Conservation (phyloP, 1,140 invertebrate genomes). For the Danaus plexippus region DNA sequence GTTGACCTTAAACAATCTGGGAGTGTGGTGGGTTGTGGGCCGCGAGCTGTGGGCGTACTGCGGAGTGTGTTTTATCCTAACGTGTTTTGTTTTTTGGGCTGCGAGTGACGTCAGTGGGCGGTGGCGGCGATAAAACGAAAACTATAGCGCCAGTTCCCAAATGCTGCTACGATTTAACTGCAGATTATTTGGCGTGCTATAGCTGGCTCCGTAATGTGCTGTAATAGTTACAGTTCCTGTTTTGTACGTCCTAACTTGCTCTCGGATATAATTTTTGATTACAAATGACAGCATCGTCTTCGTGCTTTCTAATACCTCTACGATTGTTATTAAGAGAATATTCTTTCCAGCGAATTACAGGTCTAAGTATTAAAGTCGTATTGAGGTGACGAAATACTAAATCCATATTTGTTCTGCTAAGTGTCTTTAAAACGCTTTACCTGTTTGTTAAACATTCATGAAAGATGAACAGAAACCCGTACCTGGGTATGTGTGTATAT, state of each 20-base stretch:
- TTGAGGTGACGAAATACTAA: slow-evolving; percentile 3
- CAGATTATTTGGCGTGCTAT: too few relatives aligned
- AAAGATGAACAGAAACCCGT: slow-evolving; percentile 3
- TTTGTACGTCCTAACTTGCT: not conserved
- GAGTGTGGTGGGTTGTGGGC: not conserved
- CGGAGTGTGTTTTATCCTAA: slow-evolving; percentile 1
- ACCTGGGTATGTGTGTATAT: too few relatives aligned
- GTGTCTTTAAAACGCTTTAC: slow-evolving; percentile 10
- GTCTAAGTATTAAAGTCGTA: too few relatives aligned
- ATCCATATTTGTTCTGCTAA: slow-evolving; percentile 10
- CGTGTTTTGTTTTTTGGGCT: slow-evolving; percentile 3
- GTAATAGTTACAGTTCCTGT: slow-evolving; percentile 5
- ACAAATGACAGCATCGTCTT: not conserved
- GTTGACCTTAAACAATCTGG: not conserved
- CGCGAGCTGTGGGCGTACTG: too few relatives aligned
- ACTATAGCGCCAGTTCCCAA: not conserved
- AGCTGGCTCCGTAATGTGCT: too few relatives aligned
- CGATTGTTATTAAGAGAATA: not conserved
- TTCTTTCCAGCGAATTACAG: not conserved
- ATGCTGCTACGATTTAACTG: too few relatives aligned
- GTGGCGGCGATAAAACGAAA: slow-evolving; percentile 2
- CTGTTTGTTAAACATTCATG: slow-evolving; percentile 7
- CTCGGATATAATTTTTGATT: not conserved
- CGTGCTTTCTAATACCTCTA: not conserved
- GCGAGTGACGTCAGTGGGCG: not conserved